Percentiles rank a stretch among this genome's conserved stretches.
These are phyloP conservation scores for Pangasianodon gigas DNA, from an alignment of 2,113 vertebrate genomes.

Conservation along the genomic window DNA sequence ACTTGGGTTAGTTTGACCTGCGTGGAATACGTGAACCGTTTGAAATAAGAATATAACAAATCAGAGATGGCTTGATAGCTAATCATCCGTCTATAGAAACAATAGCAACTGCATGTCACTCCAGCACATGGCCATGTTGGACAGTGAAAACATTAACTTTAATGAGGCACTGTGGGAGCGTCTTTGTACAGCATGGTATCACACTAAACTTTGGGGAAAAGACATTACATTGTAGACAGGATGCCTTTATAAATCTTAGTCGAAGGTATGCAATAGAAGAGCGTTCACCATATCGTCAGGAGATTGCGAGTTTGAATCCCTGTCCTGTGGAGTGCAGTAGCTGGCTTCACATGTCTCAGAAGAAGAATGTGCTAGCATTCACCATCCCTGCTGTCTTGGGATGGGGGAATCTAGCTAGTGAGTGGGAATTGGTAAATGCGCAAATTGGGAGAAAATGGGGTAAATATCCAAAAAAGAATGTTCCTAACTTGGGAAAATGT, in stretches of 20 bases:
- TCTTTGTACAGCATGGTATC: constrained; percentile 20
- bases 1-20: constrained; percentile 56
- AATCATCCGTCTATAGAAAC: not conserved
- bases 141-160: constrained; percentile 3
- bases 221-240: not conserved
- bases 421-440: not conserved
- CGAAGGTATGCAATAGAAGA: not conserved
- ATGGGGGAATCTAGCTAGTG: not conserved
- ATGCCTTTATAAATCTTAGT: not conserved
- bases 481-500: not conserved
- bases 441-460: not conserved
- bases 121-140: not conserved
- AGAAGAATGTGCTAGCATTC: not conserved
- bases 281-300: not conserved
- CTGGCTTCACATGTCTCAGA: not conserved
- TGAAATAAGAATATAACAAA: constrained; percentile 7
- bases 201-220: constrained; percentile 28
- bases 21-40: constrained; percentile 24
- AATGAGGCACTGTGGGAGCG: constrained; percentile 32
- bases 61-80: not conserved
- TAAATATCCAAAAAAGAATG: not conserved
- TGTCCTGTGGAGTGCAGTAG: not conserved
- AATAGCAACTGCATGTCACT: not conserved
- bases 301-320: not conserved
- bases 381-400: not conserved